Evolutionary conservation across 2,797 vertebrate species (phyloP).

Genomic region (Apogon talboti): DNA sequence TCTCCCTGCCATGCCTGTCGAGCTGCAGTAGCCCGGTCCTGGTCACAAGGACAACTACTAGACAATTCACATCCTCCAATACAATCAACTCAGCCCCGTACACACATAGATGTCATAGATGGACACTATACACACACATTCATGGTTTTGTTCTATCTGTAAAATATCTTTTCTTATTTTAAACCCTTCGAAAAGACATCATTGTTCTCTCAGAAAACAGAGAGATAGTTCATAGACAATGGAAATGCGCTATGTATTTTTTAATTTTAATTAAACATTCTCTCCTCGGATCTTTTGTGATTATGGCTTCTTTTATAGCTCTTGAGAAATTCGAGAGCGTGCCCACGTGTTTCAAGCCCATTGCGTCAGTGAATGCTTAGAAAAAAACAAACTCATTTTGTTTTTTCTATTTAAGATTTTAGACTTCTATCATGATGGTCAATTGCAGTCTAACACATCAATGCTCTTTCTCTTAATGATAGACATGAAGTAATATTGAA

Average conservation of each 20-base stretch:
- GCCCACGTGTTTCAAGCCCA: constrained; percentile 9
- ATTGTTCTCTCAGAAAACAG: constrained; percentile 45
- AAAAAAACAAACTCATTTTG: neutral
- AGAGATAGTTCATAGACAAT: constrained; percentile 39
- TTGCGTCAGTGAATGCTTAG: constrained; percentile 23
- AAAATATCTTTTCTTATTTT: constrained; percentile 78
- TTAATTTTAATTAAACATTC: constrained; percentile 81
- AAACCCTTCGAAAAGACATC: constrained; percentile 61
- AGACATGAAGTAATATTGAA: constrained; percentile 28
- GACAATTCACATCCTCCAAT: constrained; percentile 56
- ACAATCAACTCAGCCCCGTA: constrained; percentile 70
- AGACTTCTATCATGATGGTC: neutral
- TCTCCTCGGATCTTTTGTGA: constrained; percentile 64
- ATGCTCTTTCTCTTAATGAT: constrained; percentile 32
- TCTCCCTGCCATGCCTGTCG: constrained; percentile 40
- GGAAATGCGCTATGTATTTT: constrained; percentile 72
- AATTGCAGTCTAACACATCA: constrained; percentile 14
- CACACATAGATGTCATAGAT: constrained; percentile 60
- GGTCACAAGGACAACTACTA: constrained; percentile 57
- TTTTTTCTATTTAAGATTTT: constrained; percentile 1
- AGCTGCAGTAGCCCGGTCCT: constrained; percentile 50
- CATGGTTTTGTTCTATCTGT: constrained; percentile 75
- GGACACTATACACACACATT: constrained; percentile 50
- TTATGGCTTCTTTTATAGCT: constrained; percentile 47
- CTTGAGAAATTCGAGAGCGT: constrained; percentile 8